Base-by-base conservation (phyloP, 2,797 vertebrate genomes). In the Calcarius lapponicus region DNA sequence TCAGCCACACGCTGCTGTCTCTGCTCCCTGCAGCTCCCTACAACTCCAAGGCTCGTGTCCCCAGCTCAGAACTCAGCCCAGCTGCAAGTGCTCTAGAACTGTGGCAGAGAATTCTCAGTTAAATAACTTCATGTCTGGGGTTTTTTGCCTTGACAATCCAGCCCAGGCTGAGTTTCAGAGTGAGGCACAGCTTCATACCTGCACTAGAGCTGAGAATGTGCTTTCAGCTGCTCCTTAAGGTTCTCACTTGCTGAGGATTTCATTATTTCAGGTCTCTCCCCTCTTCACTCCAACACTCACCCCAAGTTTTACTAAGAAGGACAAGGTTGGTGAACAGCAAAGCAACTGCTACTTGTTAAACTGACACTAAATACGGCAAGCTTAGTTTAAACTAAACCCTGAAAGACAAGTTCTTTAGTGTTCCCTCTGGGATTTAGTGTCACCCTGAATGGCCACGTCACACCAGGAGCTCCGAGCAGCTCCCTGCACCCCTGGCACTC, bases 371-470 rank as follows among this genome's bases (percentile, higher is more conserved):
- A 73, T 32, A 20, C 0, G 1, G 7, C 9, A 1, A 36, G 20
- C 56, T 20, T 2, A 2, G 1, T 7, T 36, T 48, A 6, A 81
- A 24, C 11, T 4, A 9, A 24, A 18, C 1, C 24, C 13, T 6
- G 18, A 9, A 45, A 57, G 29, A 12, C 5, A 15, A 32, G 36
- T 45, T 38, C 36, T 48, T 13, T 6, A 7, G 4, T 7, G 2
- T 15, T 17, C 17, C 45, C 42, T 13, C 28, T 0, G 18, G 56
- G 47, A 6, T 20, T 28, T 2, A 0, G 13, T 2, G 3, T 7
- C 62, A 8, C 66, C 8, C 32, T 26, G 53, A 18, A 3, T 1
- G 4, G 10, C 40, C 0, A 2, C 8, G 28, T 3, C 26, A 1
- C 5, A 4, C 1, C 29, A 4, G 6, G 11, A 32, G 62, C 53